Conservation (phyloP, 2,113 vertebrate genomes). For the Vulpes vulpes region DNA sequence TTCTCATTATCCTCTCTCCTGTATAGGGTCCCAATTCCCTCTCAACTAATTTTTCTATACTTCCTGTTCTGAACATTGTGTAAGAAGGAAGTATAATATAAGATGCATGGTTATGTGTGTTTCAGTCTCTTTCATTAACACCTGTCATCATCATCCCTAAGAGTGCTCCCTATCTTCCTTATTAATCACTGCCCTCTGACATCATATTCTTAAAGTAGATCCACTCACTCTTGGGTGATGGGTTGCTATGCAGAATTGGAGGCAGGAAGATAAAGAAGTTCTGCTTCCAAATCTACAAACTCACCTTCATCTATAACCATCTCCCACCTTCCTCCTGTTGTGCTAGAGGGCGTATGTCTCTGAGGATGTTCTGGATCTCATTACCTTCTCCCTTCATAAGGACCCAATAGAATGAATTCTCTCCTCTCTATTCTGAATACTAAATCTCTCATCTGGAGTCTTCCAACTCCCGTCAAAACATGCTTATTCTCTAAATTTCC, state of each 20-base stretch:
- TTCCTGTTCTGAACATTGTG: background rate
- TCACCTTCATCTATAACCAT: background rate
- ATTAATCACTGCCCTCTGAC: background rate
- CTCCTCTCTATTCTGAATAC: conserved; percentile 42
- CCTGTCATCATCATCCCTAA: background rate
- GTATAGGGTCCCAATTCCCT: background rate
- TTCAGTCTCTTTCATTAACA: background rate
- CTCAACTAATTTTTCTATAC: background rate
- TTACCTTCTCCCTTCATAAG: background rate
- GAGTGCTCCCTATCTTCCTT: background rate
- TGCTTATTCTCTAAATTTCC: background rate
- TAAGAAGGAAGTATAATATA: background rate
- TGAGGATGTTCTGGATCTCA: background rate
- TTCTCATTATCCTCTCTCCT: background rate
- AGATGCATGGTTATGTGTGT: background rate
- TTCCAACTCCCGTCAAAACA: background rate
- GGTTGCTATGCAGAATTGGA: background rate
- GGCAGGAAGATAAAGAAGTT: background rate
- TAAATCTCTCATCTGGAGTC: background rate
- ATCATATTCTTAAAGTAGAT: background rate
- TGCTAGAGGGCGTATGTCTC: background rate
- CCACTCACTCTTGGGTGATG: background rate
- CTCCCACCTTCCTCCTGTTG: background rate
- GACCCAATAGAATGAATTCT: background rate
- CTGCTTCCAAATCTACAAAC: background rate